These are phyloP conservation scores for Panorpa germanica DNA, from an alignment of 2,888 invertebrate species.

Conservation along the genomic window DNA sequence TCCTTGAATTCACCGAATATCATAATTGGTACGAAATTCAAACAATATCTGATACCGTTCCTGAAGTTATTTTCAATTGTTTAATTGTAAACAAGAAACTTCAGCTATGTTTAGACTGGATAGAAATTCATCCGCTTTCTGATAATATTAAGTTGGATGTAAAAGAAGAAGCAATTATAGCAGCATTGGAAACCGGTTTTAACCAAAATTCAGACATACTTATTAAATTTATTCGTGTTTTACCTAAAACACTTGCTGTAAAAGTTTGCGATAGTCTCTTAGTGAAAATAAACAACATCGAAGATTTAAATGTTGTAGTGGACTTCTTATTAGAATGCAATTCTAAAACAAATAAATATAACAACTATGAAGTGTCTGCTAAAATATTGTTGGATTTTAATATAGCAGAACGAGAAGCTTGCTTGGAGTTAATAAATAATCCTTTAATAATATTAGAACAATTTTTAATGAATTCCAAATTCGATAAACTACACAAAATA, in stretches of 20 bases:
- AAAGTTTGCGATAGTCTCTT: constrained; percentile 43
- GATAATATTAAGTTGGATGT: constrained; percentile 28
- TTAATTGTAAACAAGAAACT: constrained; percentile 17
- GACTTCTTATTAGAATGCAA: constrained; percentile 36
- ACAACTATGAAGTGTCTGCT: constrained; percentile 44
- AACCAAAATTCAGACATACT: constrained; percentile 26
- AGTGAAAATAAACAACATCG: constrained; percentile 37
- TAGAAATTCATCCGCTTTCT: constrained; percentile 38
- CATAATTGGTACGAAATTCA: too few species aligned
- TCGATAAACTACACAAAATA: constrained; percentile 43
- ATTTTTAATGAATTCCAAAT: constrained; percentile 67
- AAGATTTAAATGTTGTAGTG: constrained; percentile 41
- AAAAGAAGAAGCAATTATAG: constrained; percentile 5
- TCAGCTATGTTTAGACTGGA: constrained; percentile 48
- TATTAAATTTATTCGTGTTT: constrained; percentile 33
- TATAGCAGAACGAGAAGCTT: constrained; percentile 30
- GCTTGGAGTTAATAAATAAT: constrained; percentile 42
- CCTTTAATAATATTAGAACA: constrained; percentile 70
- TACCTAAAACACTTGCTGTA: constrained; percentile 36
- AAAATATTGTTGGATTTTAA: constrained; percentile 44
- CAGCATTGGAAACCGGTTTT: constrained; percentile 30
- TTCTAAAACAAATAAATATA: constrained; percentile 30
- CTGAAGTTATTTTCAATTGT: constrained; percentile 20
- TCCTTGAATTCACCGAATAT: too few species aligned
- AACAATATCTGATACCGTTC: constrained; percentile 20